phyloP scores from a whole-genome alignment of 2,888 invertebrate genomes.

The Gari tellinella region DNA sequence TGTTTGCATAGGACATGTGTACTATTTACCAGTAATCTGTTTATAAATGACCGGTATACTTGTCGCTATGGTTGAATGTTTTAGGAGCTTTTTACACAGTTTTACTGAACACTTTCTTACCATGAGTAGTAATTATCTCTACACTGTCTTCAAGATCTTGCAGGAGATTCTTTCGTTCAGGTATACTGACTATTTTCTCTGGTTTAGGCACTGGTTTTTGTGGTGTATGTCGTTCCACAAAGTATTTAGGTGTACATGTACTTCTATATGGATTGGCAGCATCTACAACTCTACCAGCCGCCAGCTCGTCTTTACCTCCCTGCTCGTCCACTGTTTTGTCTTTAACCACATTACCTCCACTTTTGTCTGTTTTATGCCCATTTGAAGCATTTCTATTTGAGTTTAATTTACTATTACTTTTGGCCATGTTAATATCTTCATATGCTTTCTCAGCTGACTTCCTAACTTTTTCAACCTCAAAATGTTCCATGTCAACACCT shows the following conservation, averaged over 20 bases:
- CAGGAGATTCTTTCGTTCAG: slow-evolving; percentile 53
- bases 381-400: background rate
- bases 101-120: slow-evolving; percentile 17
- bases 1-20: too few species aligned
- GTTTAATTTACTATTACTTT: slow-evolving; percentile 18
- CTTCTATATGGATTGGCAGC: slow-evolving; percentile 15
- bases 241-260: slow-evolving; percentile 57
- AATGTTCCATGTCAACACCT: slow-evolving; percentile 34
- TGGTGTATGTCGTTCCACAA: slow-evolving; percentile 66
- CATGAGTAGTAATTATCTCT: slow-evolving; percentile 58
- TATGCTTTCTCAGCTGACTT: slow-evolving; percentile 48
- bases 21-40: too few species aligned
- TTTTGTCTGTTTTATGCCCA: background rate
- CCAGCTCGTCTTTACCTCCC: background rate
- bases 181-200: slow-evolving; percentile 17
- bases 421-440: slow-evolving; percentile 51
- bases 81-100: too few species aligned
- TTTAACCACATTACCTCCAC: background rate
- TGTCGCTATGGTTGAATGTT: too few species aligned
- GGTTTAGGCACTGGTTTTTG: slow-evolving; percentile 43
- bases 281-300: background rate
- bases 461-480: slow-evolving; percentile 51
- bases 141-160: slow-evolving; percentile 63
- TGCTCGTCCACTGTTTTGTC: background rate
- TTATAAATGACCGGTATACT: too few species aligned